These are phyloP conservation scores for Epizoanthus rinbou DNA, from an alignment of 92 coral and sea anemone genomes.

Conservation along the genomic window DNA sequence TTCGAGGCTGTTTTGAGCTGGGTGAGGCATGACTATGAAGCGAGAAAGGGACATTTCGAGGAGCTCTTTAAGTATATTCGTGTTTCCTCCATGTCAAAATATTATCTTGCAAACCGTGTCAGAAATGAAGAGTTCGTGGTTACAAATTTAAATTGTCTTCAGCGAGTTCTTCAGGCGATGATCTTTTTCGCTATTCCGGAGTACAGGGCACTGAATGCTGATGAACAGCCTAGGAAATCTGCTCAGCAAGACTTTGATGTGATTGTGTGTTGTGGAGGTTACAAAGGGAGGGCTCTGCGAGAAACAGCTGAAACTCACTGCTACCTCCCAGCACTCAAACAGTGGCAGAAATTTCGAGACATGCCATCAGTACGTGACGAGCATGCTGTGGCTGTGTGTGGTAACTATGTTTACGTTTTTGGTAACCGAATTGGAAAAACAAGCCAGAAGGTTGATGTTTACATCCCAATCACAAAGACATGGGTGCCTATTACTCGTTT, in stretches of 20 bases:
- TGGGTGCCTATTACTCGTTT: conserved; percentile 62
- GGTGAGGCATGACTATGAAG: conserved; percentile 66
- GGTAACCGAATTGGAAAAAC: conserved; percentile 57
- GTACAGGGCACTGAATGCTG: background rate
- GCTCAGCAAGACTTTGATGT: conserved; percentile 33
- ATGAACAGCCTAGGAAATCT: background rate
- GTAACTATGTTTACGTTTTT: conserved; percentile 58
- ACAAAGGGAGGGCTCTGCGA: conserved; percentile 37
- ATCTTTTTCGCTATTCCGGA: conserved; percentile 44
- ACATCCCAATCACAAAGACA: conserved; percentile 57
- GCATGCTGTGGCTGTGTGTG: conserved; percentile 65
- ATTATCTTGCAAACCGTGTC: conserved; percentile 57
- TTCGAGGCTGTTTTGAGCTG: conserved; percentile 75
- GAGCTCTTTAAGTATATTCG: conserved; percentile 69
- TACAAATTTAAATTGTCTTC: conserved; percentile 51
- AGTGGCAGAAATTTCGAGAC: conserved; percentile 62
- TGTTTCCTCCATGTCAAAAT: conserved; percentile 59
- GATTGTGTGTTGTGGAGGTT: conserved; percentile 40
- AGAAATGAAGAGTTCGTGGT: conserved; percentile 60
- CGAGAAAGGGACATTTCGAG: conserved; percentile 57
- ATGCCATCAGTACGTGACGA: conserved; percentile 68
- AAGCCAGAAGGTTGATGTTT: conserved; percentile 62
- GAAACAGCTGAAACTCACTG: conserved; percentile 41
- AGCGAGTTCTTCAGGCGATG: conserved; percentile 56
- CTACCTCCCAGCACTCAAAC: conserved; percentile 46